Conservation (phyloP, 2,113 vertebrate genomes). For the Gallinago undulata region DNA sequence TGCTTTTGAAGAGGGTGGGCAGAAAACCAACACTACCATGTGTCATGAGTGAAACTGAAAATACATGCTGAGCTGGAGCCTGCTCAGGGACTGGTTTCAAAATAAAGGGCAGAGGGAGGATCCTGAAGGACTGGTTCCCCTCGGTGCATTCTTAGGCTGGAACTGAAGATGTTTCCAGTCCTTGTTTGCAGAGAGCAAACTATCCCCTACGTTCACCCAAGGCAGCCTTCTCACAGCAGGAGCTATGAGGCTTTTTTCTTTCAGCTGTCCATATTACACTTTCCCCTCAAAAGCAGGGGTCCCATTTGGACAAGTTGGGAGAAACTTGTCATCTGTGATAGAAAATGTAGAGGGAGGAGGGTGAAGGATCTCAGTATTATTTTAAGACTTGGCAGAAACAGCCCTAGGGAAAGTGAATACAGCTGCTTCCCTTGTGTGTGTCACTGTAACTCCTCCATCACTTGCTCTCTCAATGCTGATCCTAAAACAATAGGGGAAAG, state of each 20-base stretch:
- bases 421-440: background rate
- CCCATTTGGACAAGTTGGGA: background rate
- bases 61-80: background rate
- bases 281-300: background rate
- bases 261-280: background rate
- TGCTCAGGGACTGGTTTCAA: background rate
- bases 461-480: background rate
- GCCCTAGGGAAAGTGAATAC: background rate
- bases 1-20: background rate
- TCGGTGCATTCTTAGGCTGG: fast-evolving
- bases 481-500: conserved; percentile 17
- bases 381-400: conserved; percentile 13
- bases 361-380: background rate
- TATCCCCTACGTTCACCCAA: background rate
- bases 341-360: background rate
- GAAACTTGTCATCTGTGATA: background rate
- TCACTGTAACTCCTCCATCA: background rate
- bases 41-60: background rate
- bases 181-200: background rate
- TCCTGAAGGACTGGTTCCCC: background rate
- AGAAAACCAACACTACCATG: background rate
- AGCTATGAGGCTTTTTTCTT: background rate
- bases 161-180: background rate
- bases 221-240: background rate
- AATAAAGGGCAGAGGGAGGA: background rate